Evolutionary conservation across 2,888 invertebrate species (phyloP).

Genomic region (Mactromeris polynyma): DNA sequence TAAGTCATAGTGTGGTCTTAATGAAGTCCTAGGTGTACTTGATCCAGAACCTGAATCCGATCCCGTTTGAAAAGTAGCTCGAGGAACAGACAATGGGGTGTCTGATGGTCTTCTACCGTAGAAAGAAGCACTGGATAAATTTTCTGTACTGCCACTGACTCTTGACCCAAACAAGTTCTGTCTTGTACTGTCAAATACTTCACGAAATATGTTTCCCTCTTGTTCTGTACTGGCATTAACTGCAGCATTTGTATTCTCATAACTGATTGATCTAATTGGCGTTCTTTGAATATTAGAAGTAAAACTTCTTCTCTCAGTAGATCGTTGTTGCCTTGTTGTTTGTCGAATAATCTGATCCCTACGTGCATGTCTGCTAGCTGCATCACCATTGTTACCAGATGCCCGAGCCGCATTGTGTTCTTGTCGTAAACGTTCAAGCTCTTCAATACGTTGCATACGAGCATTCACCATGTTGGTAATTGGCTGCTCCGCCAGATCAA

Average conservation of each 20-base stretch:
- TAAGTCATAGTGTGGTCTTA: slow-evolving; percentile 29
- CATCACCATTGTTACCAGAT: neutral
- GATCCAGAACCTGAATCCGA: slow-evolving; percentile 52
- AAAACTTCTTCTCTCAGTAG: slow-evolving; percentile 47
- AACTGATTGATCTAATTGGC: slow-evolving; percentile 57
- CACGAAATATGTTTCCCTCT: slow-evolving; percentile 46
- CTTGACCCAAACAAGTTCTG: slow-evolving; percentile 54
- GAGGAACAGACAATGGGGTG: slow-evolving; percentile 20
- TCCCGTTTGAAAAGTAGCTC: slow-evolving; percentile 18
- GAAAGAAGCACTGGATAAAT: slow-evolving; percentile 22
- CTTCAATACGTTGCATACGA: slow-evolving; percentile 65
- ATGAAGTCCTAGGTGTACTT: slow-evolving; percentile 35
- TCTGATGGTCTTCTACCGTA: slow-evolving; percentile 47
- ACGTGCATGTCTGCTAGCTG: slow-evolving; percentile 28
- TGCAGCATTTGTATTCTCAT: slow-evolving; percentile 42
- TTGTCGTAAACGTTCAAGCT: slow-evolving; percentile 60
- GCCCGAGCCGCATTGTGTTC: slow-evolving; percentile 31
- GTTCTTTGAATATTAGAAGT: slow-evolving; percentile 49
- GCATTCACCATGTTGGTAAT: slow-evolving; percentile 40
- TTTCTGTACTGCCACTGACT: slow-evolving; percentile 51
- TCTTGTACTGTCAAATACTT: slow-evolving; percentile 53
- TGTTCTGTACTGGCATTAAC: slow-evolving; percentile 7
- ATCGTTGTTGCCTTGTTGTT: slow-evolving; percentile 26
- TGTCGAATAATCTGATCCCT: slow-evolving; percentile 50
- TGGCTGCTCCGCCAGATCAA: slow-evolving; percentile 19